These are phyloP conservation scores for Anadara kagoshimensis DNA, from an alignment of 1,140 invertebrate species.

Conservation along the genomic window DNA sequence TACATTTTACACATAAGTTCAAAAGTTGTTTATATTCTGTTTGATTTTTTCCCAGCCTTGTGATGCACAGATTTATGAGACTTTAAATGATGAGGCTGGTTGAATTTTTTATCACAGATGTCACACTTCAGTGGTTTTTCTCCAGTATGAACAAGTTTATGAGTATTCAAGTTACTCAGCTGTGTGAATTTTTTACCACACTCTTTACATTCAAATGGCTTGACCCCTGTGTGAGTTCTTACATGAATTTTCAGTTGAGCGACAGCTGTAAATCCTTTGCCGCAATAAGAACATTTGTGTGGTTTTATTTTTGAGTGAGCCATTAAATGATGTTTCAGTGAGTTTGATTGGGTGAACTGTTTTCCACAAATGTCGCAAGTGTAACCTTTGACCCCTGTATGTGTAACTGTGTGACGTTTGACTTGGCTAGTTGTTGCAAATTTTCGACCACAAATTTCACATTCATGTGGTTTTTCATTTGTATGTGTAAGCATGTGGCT, in stretches of 20 bases:
- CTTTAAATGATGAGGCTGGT: slow-evolving; percentile 11
- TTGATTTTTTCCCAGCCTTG: not conserved
- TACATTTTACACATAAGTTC: too few relatives aligned
- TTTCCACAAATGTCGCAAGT: slow-evolving; percentile 34
- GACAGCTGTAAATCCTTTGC: slow-evolving; percentile 90
- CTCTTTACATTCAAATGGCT: slow-evolving; percentile 84
- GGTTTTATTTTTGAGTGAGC: slow-evolving; percentile 56
- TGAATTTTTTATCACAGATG: slow-evolving; percentile 24
- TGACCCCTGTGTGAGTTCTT: slow-evolving; percentile 87
- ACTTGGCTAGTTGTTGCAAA: slow-evolving; percentile 18
- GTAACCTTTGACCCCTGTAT: slow-evolving; percentile 34
- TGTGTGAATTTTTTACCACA: slow-evolving; percentile 26
- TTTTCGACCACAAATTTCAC: slow-evolving; percentile 28
- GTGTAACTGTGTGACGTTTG: slow-evolving; percentile 18
- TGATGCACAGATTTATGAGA: slow-evolving; percentile 6
- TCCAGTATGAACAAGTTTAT: slow-evolving; percentile 33
- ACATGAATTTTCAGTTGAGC: slow-evolving; percentile 88
- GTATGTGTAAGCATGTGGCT: slow-evolving; percentile 47
- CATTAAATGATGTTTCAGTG: slow-evolving; percentile 24
- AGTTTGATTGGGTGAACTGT: slow-evolving; percentile 21
- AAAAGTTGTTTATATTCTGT: too few relatives aligned
- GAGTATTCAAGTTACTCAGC: slow-evolving; percentile 15
- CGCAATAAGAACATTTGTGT: slow-evolving; percentile 83
- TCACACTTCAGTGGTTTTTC: slow-evolving; percentile 41
- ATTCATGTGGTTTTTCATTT: slow-evolving; percentile 35